phyloP scores from a whole-genome alignment of 2,797 vertebrate genomes.

The Clarias fuscus region DNA sequence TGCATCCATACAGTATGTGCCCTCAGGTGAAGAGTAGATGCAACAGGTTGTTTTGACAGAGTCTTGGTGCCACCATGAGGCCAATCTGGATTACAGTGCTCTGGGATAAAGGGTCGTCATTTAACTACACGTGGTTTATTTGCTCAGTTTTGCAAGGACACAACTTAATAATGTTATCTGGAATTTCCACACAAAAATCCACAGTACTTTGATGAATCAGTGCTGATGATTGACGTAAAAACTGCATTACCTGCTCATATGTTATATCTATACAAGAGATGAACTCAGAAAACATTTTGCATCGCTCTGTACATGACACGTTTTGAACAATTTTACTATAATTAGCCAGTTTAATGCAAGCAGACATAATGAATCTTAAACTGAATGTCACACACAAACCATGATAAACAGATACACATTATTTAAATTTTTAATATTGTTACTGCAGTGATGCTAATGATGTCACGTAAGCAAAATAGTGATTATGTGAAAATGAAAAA shows the following conservation, averaged over 20 bases:
- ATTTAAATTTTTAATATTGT: background rate
- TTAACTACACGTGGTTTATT: background rate
- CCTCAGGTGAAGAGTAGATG: conserved; percentile 29
- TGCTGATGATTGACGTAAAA: background rate
- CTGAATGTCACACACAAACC: background rate
- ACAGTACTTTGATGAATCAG: background rate
- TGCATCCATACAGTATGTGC: background rate
- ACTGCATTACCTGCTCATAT: background rate
- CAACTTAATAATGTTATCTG: background rate
- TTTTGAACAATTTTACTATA: background rate
- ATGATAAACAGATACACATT: background rate
- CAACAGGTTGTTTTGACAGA: conserved; percentile 74
- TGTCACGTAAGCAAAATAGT: background rate
- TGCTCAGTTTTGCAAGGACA: background rate
- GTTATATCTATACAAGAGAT: background rate
- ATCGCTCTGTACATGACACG: background rate
- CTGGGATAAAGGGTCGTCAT: background rate
- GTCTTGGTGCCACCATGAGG: conserved; percentile 75
- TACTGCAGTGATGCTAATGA: background rate
- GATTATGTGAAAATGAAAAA: background rate
- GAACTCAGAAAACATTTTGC: background rate
- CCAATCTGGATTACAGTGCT: conserved; percentile 16
- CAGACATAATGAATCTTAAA: background rate
- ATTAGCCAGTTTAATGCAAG: background rate
- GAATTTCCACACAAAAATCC: background rate